Evolutionary conservation across 2,113 vertebrate genomes (phyloP).

Genomic region (Beaufortia kweichowensis): DNA sequence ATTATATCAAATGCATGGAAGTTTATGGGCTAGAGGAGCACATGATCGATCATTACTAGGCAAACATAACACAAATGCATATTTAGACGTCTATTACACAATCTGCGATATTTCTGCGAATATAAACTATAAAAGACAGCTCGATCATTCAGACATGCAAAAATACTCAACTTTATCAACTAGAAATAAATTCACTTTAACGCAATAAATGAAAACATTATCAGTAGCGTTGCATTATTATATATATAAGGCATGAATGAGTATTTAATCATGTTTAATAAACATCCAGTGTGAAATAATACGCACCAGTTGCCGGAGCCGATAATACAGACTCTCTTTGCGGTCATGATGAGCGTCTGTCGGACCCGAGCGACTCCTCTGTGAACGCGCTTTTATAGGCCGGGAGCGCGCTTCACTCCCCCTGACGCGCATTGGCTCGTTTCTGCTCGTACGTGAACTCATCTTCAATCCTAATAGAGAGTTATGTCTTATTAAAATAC

Average conservation of each 20-base stretch:
- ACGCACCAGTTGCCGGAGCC: slow-evolving; percentile 97
- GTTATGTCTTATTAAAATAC: too few species aligned
- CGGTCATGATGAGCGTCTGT: slow-evolving; percentile 55
- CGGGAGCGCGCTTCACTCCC: slow-evolving; percentile 21
- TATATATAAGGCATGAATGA: background rate
- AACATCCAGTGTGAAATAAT: background rate
- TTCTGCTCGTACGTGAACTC: background rate
- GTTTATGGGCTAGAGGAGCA: too few species aligned
- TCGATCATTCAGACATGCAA: too few species aligned
- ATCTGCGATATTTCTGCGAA: background rate
- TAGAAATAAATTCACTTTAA: background rate
- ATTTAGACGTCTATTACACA: background rate
- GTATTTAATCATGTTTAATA: background rate
- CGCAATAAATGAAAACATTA: background rate
- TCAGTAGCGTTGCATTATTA: background rate
- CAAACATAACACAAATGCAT: background rate
- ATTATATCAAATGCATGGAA: too few species aligned
- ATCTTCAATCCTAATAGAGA: too few species aligned
- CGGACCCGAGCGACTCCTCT: background rate
- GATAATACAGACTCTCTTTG: slow-evolving; percentile 86
- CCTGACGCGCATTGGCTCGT: slow-evolving; percentile 1
- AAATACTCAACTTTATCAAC: background rate
- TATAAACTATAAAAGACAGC: too few species aligned
- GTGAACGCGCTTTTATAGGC: slow-evolving; percentile 12
- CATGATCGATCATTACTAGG: slow-evolving; percentile 20